phyloP scores from a whole-genome alignment of 2,888 invertebrate genomes.

The Melieria omissa region DNA sequence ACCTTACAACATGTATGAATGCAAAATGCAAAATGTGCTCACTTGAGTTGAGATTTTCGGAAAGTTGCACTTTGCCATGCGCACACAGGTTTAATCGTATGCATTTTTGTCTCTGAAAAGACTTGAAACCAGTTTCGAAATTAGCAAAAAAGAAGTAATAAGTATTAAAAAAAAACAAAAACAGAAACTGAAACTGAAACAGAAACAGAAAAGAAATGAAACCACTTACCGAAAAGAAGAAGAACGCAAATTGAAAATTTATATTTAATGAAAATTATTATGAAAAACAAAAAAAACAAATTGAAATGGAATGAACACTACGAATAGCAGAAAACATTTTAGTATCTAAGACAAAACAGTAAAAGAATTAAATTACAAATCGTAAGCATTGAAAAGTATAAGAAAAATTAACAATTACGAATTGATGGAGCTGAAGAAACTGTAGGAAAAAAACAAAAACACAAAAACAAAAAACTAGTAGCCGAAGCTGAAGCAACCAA shows the following conservation, averaged over 20 bases:
- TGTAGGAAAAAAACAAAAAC: slow-evolving; percentile 37
- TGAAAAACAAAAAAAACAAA: slow-evolving; percentile 38
- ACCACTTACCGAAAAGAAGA: slow-evolving; percentile 15
- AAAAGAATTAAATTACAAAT: too few relatives aligned
- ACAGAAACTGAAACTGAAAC: slow-evolving; percentile 25
- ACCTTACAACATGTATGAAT: too few relatives aligned
- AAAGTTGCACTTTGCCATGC: too few relatives aligned
- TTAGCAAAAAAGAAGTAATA: slow-evolving; percentile 10
- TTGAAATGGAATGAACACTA: slow-evolving; percentile 38
- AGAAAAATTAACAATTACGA: slow-evolving; percentile 15
- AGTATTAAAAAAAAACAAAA: slow-evolving; percentile 28
- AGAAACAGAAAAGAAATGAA: slow-evolving; percentile 18
- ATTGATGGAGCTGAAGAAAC: slow-evolving; percentile 16
- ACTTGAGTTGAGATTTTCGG: too few relatives aligned
- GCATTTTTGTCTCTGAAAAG: slow-evolving; percentile 36
- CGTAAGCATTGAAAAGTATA: too few relatives aligned
- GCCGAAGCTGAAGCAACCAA: too few relatives aligned
- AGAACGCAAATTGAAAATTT: slow-evolving; percentile 43
- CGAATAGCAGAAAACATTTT: slow-evolving; percentile 16
- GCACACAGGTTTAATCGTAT: slow-evolving; percentile 24
- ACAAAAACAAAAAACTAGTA: slow-evolving; percentile 37
- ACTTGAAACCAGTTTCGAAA: slow-evolving; percentile 1
- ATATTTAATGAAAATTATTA: slow-evolving; percentile 40
- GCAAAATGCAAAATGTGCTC: too few relatives aligned
- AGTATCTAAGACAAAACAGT: too few relatives aligned